phyloP scores from a whole-genome alignment of 2,797 vertebrate genomes.

The Percopsis omiscomaycus region DNA sequence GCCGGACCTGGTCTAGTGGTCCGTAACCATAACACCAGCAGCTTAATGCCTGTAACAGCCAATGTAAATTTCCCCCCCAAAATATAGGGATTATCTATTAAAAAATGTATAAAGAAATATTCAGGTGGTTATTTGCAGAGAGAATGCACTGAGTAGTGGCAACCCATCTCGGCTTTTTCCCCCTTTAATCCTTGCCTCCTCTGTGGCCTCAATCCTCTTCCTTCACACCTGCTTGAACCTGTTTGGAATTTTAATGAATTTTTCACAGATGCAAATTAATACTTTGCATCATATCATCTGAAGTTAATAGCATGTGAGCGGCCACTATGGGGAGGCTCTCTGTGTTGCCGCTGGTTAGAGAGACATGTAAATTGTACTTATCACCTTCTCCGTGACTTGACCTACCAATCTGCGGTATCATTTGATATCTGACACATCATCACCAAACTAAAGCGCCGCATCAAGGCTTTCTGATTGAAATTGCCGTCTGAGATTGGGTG shows the following conservation, averaged over 20 bases:
- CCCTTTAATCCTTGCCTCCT: conserved; percentile 24
- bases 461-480: conserved; percentile 59
- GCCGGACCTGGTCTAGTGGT: background rate
- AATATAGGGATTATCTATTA: too few species aligned
- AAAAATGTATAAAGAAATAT: background rate
- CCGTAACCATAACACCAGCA: too few species aligned
- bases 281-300: conserved; percentile 62
- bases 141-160: conserved; percentile 16
- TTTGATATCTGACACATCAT: conserved; percentile 69
- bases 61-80: too few species aligned
- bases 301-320: conserved; percentile 67
- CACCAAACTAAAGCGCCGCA: conserved; percentile 39
- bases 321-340: conserved; percentile 51
- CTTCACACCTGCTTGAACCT: conserved; percentile 65
- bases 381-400: conserved; percentile 60
- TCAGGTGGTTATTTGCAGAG: conserved; percentile 33
- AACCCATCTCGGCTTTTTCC: background rate
- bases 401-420: conserved; percentile 64
- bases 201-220: conserved; percentile 33
- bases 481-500: conserved; percentile 51
- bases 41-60: too few species aligned
- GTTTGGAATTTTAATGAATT: conserved; percentile 69
- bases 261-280: conserved; percentile 68
- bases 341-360: conserved; percentile 58
- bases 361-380: conserved; percentile 73